Conservation (phyloP, 35 echinoderm and acorn worm genomes). For the Patiria miniata region DNA sequence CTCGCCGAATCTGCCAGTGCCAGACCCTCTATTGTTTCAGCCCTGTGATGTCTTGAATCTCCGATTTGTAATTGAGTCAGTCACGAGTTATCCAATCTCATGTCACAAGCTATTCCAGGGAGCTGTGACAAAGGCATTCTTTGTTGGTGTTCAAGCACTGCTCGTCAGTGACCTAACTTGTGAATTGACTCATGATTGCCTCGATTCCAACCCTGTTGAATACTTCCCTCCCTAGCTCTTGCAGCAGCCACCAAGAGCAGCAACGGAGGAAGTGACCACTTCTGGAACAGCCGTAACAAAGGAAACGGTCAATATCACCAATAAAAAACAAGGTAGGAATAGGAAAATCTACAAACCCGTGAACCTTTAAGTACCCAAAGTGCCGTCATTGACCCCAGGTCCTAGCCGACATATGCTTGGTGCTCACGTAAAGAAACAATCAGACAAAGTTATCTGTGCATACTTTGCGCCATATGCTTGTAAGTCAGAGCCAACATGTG, state of each 20-base stretch:
- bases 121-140: no score
- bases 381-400: no score
- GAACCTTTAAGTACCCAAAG: no score
- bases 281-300: background rate
- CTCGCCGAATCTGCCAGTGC: background rate
- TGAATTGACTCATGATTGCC: no score
- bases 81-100: no score
- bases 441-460: background rate
- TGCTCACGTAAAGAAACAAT: background rate
- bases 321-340: background rate
- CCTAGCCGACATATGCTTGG: background rate
- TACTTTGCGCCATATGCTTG: background rate
- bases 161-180: no score
- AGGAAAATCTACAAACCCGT: no score
- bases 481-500: background rate
- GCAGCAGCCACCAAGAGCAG: background rate
- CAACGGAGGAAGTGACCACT: background rate
- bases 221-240: background rate
- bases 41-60: background rate
- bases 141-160: no score
- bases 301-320: conserved; percentile 2
- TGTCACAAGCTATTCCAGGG: no score
- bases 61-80: background rate
- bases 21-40: background rate
- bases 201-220: background rate